These are phyloP conservation scores for Pammene aurita DNA, from an alignment of 2,888 invertebrate genomes.

Conservation along the genomic window DNA sequence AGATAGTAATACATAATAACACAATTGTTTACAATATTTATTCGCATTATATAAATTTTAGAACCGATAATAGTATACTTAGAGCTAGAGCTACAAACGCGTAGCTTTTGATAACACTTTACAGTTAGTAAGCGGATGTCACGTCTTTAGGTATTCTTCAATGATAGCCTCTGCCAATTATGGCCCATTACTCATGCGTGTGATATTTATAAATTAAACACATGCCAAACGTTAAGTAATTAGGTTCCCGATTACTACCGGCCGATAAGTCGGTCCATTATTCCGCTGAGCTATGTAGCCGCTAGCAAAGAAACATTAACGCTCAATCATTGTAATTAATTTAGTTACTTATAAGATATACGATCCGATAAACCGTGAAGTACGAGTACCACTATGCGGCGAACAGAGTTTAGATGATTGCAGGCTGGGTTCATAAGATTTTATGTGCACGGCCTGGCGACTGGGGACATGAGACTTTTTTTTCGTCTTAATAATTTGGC, in stretches of 20 bases:
- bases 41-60: not conserved
- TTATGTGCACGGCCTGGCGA: constrained; percentile 48
- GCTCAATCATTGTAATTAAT: constrained; percentile 40
- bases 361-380: constrained; percentile 24
- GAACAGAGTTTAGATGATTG: constrained; percentile 18
- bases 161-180: constrained; percentile 78
- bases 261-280: constrained; percentile 22
- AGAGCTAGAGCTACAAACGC: constrained; percentile 45
- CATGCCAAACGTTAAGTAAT: constrained; percentile 37
- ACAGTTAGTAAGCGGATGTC: constrained; percentile 78
- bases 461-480: constrained; percentile 43
- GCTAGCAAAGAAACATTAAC: constrained; percentile 27
- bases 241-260: constrained; percentile 28
- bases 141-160: constrained; percentile 71
- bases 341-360: constrained; percentile 29
- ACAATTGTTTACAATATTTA: not conserved
- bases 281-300: constrained; percentile 18
- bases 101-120: constrained; percentile 54
- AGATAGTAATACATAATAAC: not conserved
- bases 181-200: constrained; percentile 74
- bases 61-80: constrained; percentile 32
- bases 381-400: constrained; percentile 3
- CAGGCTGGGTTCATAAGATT: constrained; percentile 45
- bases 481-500: constrained; percentile 55
- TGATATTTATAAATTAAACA: constrained; percentile 70